phyloP scores from a whole-genome alignment of 1,140 invertebrate genomes.

The Magallana ariakensis region DNA sequence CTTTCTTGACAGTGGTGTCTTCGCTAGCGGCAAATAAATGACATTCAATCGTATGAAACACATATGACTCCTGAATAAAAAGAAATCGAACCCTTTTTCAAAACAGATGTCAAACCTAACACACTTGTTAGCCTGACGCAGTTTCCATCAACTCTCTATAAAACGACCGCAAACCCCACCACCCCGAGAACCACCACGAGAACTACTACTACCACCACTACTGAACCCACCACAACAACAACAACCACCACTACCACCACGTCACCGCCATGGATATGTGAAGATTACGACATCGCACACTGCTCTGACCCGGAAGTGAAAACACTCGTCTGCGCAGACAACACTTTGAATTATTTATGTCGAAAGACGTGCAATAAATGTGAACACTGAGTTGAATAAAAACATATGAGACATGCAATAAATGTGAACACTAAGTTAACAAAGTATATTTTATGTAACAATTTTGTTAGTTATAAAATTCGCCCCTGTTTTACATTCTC shows the following conservation, averaged over 20 bases:
- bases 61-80: no score
- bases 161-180: not conserved
- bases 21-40: no score
- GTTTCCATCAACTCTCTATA: no score
- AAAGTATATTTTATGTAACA: not conserved
- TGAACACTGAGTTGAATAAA: not conserved
- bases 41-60: no score
- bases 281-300: slow-evolving; percentile 3
- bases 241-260: not conserved
- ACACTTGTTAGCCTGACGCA: no score
- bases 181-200: not conserved
- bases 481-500: no score
- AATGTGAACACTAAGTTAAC: no score
- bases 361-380: not conserved
- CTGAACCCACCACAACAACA: not conserved
- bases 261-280: not conserved
- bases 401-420: no score
- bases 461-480: not conserved
- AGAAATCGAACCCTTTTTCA: not conserved
- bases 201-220: not conserved
- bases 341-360: slow-evolving; percentile 1
- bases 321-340: not conserved
- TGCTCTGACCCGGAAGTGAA: slow-evolving; percentile 15
- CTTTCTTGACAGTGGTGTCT: no score
- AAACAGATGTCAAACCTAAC: not conserved